These are phyloP conservation scores for Drosophila rellima DNA, from an alignment of 2,888 invertebrate species.

Conservation along the genomic window DNA sequence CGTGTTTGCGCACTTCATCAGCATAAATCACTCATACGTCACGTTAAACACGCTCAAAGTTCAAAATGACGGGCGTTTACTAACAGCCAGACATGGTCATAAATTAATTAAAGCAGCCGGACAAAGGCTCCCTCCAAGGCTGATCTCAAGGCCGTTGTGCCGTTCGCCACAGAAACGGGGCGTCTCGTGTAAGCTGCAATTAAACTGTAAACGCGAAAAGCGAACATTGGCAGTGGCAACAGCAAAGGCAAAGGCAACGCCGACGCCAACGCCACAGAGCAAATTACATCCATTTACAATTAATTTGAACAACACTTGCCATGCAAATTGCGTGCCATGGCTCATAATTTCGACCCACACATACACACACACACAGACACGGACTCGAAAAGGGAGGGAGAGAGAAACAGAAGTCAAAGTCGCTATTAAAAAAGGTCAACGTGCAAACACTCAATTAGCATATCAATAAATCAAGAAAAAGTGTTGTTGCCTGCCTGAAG, in stretches of 20 bases:
- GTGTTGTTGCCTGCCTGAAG: conserved; percentile 54
- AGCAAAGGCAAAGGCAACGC: conserved; percentile 20
- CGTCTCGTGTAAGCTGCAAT: conserved; percentile 66
- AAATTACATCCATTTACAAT: conserved; percentile 81
- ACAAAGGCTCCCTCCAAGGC: conserved; percentile 34
- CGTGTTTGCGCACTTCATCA: conserved; percentile 64
- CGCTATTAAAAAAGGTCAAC: conserved; percentile 63
- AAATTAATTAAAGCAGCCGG: conserved; percentile 70
- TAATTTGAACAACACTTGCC: conserved; percentile 77
- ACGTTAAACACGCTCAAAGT: conserved; percentile 77
- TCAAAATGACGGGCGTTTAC: conserved; percentile 68
- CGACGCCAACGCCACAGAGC: conserved; percentile 46
- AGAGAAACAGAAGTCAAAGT: conserved; percentile 36
- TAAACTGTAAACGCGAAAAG: conserved; percentile 75
- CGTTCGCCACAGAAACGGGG: conserved; percentile 36
- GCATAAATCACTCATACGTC: conserved; percentile 79
- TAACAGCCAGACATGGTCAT: conserved; percentile 63
- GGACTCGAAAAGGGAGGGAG: background rate
- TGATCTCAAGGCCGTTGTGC: conserved; percentile 20
- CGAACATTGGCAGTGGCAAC: conserved; percentile 41
- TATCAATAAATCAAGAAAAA: conserved; percentile 81
- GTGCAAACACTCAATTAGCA: conserved; percentile 80
- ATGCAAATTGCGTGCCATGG: conserved; percentile 79
- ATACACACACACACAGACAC: conserved; percentile 7
- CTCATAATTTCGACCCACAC: conserved; percentile 68